A percentile compares a stretch with the other conserved stretches of the same genome.
Conservation (phyloP, 2,113 vertebrate species). For the Antigone vipio region DNA sequence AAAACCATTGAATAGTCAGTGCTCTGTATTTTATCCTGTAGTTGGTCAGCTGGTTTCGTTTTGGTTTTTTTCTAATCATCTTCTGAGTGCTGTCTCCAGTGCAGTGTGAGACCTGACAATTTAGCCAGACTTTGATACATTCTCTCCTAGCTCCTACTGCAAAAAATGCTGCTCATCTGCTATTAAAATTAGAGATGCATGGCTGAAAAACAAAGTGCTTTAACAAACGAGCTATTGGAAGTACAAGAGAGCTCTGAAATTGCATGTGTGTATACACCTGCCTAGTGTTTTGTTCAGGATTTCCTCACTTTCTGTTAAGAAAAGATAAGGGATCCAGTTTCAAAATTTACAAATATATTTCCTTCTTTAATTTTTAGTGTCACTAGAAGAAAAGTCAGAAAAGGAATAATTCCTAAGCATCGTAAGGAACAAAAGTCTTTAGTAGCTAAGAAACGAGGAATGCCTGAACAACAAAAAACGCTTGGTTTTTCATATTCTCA, state of each 20-base stretch:
- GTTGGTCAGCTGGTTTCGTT: not conserved
- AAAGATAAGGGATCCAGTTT: not conserved
- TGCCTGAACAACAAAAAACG: not conserved
- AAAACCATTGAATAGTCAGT: not conserved
- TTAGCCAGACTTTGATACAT: not conserved
- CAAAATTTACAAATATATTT: not conserved
- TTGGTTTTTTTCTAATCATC: too few species aligned
- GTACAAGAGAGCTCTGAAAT: not conserved
- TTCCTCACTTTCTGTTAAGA: not conserved
- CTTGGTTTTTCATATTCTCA: not conserved
- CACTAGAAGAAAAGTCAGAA: not conserved
- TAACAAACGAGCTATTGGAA: not conserved
- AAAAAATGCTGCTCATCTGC: not conserved
- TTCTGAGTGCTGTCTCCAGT: not conserved
- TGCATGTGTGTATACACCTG: not conserved
- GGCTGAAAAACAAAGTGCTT: not conserved
- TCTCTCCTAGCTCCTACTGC: not conserved
- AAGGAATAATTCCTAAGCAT: not conserved
- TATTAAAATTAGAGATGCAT: not conserved
- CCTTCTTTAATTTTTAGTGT: not conserved
- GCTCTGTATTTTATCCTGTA: not conserved
- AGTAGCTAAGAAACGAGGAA: not conserved
- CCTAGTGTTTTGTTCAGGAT: not conserved
- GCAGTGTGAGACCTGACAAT: not conserved
- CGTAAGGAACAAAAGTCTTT: not conserved